Evolutionary conservation across 2,797 vertebrate genomes (phyloP).

Genomic region (Anguilla pacifica): DNA sequence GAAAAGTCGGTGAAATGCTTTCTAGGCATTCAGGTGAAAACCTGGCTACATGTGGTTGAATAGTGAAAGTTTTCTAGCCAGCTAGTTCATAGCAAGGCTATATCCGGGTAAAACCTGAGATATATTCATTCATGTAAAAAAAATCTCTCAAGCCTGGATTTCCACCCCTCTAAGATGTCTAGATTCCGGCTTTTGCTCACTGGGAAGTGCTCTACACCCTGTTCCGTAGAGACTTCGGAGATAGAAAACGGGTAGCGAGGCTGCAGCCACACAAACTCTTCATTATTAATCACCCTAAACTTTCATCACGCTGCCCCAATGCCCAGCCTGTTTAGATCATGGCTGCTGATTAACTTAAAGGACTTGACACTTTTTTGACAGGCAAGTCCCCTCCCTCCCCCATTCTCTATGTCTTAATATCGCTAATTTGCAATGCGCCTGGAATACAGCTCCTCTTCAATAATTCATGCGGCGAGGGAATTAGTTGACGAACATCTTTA

Average conservation of each 20-base stretch:
- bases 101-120: too few species aligned
- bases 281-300: constrained; percentile 40
- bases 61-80: too few species aligned
- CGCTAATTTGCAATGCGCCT: constrained; percentile 44
- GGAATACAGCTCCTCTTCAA: constrained; percentile 41
- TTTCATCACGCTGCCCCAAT: constrained; percentile 26
- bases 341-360: constrained; percentile 36
- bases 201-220: not conserved
- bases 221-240: not conserved
- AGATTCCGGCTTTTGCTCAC: too few species aligned
- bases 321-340: constrained; percentile 35
- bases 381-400: constrained; percentile 15
- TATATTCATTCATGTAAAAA: too few species aligned
- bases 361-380: constrained; percentile 39
- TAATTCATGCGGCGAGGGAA: constrained; percentile 52
- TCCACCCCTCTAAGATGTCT: not conserved
- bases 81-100: too few species aligned
- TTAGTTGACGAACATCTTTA: constrained; percentile 48
- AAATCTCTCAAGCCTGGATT: too few species aligned
- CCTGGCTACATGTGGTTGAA: too few species aligned
- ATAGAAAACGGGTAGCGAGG: constrained; percentile 9
- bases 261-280: constrained; percentile 26
- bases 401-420: constrained; percentile 26
- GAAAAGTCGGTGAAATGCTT: too few species aligned
- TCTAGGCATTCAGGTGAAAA: too few species aligned